A percentile compares a stretch with the other conserved stretches of the same genome.
Evolutionary conservation across 2,888 invertebrate genomes (phyloP).

Genomic region (Phania funesta): DNA sequence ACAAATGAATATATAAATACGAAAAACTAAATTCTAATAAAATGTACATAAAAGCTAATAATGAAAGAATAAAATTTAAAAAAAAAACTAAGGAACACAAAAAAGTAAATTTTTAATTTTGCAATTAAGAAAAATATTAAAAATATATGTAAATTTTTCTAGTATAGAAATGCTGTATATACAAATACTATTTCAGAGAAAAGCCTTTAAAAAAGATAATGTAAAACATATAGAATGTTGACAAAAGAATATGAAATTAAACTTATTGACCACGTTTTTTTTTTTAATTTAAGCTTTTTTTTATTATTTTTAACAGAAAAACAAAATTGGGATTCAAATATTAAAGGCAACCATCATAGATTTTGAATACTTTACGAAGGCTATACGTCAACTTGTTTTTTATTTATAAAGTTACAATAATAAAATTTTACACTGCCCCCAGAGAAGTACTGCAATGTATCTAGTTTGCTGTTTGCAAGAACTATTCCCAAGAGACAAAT

Average conservation of each 20-base stretch:
- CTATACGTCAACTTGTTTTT: too few relatives aligned
- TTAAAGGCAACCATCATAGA: too few relatives aligned
- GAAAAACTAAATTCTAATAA: background rate
- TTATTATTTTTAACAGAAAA: too few relatives aligned
- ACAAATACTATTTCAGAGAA: slow-evolving; percentile 65
- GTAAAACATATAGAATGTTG: slow-evolving; percentile 15
- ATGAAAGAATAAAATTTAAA: slow-evolving; percentile 22
- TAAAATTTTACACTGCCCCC: too few relatives aligned
- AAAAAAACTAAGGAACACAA: slow-evolving; percentile 6
- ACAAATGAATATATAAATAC: slow-evolving; percentile 17
- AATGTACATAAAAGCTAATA: background rate
- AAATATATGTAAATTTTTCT: slow-evolving; percentile 14
- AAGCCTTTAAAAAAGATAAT: slow-evolving; percentile 52
- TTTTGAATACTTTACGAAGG: too few relatives aligned
- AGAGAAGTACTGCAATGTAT: too few relatives aligned
- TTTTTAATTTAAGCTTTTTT: too few relatives aligned
- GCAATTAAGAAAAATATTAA: slow-evolving; percentile 23
- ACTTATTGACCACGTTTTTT: slow-evolving; percentile 24
- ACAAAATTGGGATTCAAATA: too few relatives aligned
- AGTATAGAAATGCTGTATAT: slow-evolving; percentile 69
- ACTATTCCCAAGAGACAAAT: too few relatives aligned
- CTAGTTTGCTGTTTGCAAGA: too few relatives aligned
- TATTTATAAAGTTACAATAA: too few relatives aligned
- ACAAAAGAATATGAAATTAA: slow-evolving; percentile 18
- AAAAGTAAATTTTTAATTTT: background rate